Conservation (phyloP, 92 coral and sea anemone genomes). For the Micromussa lordhowensis region DNA sequence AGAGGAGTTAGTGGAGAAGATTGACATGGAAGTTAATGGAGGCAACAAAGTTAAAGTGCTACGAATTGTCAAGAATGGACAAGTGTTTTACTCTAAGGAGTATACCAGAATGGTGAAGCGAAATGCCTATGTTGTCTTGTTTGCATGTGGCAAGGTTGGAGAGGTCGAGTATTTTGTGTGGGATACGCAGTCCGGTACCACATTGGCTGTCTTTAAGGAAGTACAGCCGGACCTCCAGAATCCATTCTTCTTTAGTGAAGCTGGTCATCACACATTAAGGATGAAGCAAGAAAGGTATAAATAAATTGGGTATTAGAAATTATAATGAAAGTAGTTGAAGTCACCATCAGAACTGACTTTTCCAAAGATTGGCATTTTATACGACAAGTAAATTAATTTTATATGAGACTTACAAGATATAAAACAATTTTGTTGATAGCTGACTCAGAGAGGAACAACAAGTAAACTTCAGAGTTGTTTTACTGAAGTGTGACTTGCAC, state of each 20-base stretch:
- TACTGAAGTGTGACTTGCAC: no score
- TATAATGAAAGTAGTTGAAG: no score
- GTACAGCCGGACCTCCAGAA: constrained; percentile 31
- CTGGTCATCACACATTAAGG: no score
- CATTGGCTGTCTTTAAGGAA: constrained; percentile 44
- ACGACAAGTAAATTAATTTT: no score
- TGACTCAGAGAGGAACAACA: constrained; percentile 14
- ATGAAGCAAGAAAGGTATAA: no score
- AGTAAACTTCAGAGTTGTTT: constrained; percentile 4
- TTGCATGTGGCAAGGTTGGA: constrained; percentile 53
- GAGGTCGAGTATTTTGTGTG: constrained; percentile 52
- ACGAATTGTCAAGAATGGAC: constrained; percentile 41
- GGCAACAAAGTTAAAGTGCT: constrained; percentile 26
- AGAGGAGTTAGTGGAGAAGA: constrained; percentile 29
- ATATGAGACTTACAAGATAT: not conserved
- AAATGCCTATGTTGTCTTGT: constrained; percentile 53
- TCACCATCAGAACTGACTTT: no score
- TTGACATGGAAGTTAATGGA: not conserved
- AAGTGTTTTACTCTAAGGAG: constrained; percentile 50
- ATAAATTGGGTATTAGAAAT: no score
- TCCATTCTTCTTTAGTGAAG: no score
- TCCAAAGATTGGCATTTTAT: no score
- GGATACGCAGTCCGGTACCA: constrained; percentile 19
- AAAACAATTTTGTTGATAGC: constrained; percentile 12
- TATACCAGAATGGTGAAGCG: constrained; percentile 61